A percentile compares a stretch with the other conserved stretches of the same genome.
Evolutionary conservation across 2,113 vertebrate genomes (phyloP).

Genomic region (Channa argus): DNA sequence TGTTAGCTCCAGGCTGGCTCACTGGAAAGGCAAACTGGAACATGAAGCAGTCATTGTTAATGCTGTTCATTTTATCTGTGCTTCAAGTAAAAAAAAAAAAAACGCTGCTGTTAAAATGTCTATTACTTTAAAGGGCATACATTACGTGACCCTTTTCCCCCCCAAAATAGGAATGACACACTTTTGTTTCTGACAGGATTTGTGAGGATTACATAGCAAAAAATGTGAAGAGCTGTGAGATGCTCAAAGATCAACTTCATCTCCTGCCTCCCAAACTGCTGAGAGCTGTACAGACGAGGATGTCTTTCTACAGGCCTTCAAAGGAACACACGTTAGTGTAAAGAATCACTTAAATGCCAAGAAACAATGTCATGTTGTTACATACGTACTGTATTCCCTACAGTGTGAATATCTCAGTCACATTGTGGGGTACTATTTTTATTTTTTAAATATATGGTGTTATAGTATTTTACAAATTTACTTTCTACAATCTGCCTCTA

Average conservation of each 20-base stretch:
- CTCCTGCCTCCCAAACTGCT: constrained; percentile 87
- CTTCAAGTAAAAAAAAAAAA: neutral
- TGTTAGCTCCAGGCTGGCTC: neutral
- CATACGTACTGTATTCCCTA: constrained; percentile 23
- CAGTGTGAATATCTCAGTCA: constrained; percentile 1
- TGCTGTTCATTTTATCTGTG: neutral
- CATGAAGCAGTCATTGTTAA: neutral
- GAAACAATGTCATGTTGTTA: neutral
- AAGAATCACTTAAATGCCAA: constrained; percentile 16
- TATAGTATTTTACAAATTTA: constrained; percentile 47
- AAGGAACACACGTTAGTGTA: constrained; percentile 47
- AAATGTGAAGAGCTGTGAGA: constrained; percentile 69
- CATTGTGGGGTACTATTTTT: neutral
- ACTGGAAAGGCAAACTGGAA: neutral
- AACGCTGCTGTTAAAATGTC: constrained; percentile 2
- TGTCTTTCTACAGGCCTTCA: constrained; percentile 88
- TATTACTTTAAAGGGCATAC: neutral
- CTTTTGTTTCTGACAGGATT: constrained; percentile 77
- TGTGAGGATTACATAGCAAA: constrained; percentile 92
- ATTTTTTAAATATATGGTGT: constrained; percentile 23
- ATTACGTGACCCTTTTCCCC: constrained; percentile 1
- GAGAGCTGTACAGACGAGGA: constrained; percentile 86
- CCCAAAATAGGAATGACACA: constrained; percentile 14
- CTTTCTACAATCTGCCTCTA: constrained; percentile 43
- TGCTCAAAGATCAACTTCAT: constrained; percentile 84